Base-by-base conservation (phyloP, 1,140 invertebrate species). In the Pseudomyrmex cubaensis region DNA sequence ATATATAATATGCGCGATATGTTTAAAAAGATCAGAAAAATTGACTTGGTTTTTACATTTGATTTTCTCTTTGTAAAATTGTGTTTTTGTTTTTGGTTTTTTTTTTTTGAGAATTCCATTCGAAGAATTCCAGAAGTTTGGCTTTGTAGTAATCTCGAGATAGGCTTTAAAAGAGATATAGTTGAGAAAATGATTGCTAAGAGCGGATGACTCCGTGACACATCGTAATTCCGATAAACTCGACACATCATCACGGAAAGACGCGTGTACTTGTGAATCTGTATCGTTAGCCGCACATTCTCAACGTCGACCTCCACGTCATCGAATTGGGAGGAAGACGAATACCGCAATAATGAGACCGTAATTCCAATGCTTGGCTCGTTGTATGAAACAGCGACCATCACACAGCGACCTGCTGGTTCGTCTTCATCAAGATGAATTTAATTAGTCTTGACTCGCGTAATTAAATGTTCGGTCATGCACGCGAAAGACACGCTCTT, bases 381-480 rank as follows among this genome's bases (percentile, higher is more conserved):
- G 44, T 46, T 52, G 35, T 59, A 46, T 69, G 57, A 46, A 67
- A n/a, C 17, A 12, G 46, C 46, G 61, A 46, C 64, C 13, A 20
- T 44, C 48, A 10, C 44, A 46, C 8, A 48, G n/a, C 56, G 8
- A 17, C 13, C 35, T 44, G 35, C 8, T 22, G 46, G 75, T 78
- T 44, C 15, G 63, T 78, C 35, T 69, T 78, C 15, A 17, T 78
- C 64, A 10, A 44, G 20, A 59, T 48, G 52, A 48, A 78, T 78
- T 70, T 70, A 70, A 70, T 78, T 78, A 78, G 20, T 52, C 10
- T 44, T 70, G 64, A 78, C 54, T 69, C 17, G 20, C 66, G 64
- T 50, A 78, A 78, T 78, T 78, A 59, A 78, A 78, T 78, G 59
- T 78, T 70, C 54, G 54, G 15, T 50, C 35, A 17, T 17, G 13